Conservation (phyloP, 2,797 vertebrate species). For the Acanthopagrus latus region DNA sequence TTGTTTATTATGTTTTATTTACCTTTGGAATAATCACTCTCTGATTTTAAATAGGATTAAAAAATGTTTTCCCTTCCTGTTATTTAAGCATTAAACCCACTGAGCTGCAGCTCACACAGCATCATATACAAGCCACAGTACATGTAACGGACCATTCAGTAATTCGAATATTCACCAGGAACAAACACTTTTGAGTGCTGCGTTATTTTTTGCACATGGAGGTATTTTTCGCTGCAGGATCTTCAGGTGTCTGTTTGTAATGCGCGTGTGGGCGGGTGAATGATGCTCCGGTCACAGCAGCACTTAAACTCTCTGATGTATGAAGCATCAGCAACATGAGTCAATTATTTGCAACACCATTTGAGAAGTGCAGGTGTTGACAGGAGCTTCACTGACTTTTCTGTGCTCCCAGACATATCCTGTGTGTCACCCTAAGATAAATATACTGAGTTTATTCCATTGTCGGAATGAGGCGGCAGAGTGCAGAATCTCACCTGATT, state of each 20-base stretch:
- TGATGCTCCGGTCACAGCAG: slow-evolving; percentile 54
- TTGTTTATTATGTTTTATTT: neutral
- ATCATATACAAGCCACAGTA: neutral
- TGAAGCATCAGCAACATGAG: slow-evolving; percentile 53
- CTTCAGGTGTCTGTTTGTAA: slow-evolving; percentile 39
- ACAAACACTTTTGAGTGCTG: slow-evolving; percentile 6
- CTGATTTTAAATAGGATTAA: neutral
- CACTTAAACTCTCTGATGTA: slow-evolving; percentile 61
- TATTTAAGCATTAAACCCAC: slow-evolving; percentile 5
- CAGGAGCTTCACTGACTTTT: slow-evolving; percentile 37
- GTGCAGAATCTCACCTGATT: slow-evolving; percentile 2
- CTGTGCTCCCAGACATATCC: slow-evolving; percentile 33
- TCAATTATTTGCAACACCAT: slow-evolving; percentile 63
- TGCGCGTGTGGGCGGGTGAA: slow-evolving; percentile 25
- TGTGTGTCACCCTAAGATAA: slow-evolving; percentile 34
- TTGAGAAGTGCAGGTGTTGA: slow-evolving; percentile 53
- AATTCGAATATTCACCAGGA: slow-evolving; percentile 23
- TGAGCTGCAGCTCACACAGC: neutral
- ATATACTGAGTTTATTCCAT: slow-evolving; percentile 41
- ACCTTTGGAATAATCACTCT: neutral
- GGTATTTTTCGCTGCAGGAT: slow-evolving; percentile 33
- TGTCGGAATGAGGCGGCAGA: slow-evolving; percentile 33
- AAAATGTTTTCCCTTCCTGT: neutral
- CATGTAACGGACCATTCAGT: slow-evolving; percentile 10
- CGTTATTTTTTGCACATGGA: slow-evolving; percentile 15